Percentiles rank a stretch among this genome's conserved stretches.
Conservation (phyloP, 2,888 invertebrate species). For the Perdita meconis region DNA sequence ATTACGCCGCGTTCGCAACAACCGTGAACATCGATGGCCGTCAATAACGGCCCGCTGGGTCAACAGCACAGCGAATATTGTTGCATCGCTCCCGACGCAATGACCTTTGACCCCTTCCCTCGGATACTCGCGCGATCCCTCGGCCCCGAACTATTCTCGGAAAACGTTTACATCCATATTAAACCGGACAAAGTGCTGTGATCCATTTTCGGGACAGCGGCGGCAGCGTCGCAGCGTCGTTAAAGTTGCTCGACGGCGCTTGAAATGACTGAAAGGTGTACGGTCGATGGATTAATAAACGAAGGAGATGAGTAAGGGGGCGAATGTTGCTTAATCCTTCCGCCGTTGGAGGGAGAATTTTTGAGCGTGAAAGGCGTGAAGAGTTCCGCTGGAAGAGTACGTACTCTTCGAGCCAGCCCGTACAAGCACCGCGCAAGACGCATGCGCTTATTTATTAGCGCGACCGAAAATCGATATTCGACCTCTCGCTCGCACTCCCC, state of each 20-base stretch:
- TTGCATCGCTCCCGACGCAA: constrained; percentile 10
- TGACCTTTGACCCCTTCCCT: constrained; percentile 30
- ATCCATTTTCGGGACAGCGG: background rate
- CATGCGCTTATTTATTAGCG: constrained; percentile 81
- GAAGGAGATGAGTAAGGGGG: too few relatives aligned
- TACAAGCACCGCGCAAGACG: constrained; percentile 64
- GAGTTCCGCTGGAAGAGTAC: constrained; percentile 35
- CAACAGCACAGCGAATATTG: constrained; percentile 22
- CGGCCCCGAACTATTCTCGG: background rate
- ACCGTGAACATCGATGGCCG: background rate
- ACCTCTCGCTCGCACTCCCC: constrained; percentile 61
- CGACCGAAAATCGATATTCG: constrained; percentile 81
- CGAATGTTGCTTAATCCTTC: background rate
- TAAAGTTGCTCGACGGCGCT: too few relatives aligned
- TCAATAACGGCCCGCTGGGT: constrained; percentile 17
- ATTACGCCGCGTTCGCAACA: constrained; percentile 8
- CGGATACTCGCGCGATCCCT: background rate
- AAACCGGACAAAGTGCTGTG: too few relatives aligned
- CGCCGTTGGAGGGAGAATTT: background rate
- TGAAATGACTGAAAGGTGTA: too few relatives aligned
- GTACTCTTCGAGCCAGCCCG: constrained; percentile 14
- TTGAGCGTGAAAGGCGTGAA: constrained; percentile 33
- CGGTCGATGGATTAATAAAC: too few relatives aligned
- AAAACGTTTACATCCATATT: too few relatives aligned
- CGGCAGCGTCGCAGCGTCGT: background rate